These are phyloP conservation scores for Ovis canadensis DNA, from an alignment of 2,113 vertebrate species.

Conservation along the genomic window DNA sequence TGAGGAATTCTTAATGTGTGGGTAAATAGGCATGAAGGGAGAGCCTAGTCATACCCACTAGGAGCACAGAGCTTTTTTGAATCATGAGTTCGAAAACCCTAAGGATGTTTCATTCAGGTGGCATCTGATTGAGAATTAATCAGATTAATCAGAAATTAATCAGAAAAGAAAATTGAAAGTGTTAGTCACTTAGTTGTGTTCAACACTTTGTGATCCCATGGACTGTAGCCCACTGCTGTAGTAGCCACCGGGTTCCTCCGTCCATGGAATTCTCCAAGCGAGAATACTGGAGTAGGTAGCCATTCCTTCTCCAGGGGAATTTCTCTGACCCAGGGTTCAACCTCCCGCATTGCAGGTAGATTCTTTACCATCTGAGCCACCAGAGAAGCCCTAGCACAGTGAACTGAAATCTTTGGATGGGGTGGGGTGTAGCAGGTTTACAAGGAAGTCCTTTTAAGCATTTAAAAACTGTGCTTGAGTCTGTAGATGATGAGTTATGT, in stretches of 20 bases:
- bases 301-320: background rate
- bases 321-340: background rate
- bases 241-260: background rate
- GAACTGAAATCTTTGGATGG: background rate
- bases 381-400: background rate
- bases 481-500: background rate
- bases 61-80: background rate
- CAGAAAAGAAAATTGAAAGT: background rate
- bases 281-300: background rate
- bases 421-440: background rate
- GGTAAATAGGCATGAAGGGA: background rate
- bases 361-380: background rate
- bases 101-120: background rate
- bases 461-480: background rate
- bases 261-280: background rate
- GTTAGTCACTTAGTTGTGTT: background rate
- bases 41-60: background rate
- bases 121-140: background rate
- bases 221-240: background rate
- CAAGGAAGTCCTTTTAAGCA: background rate
- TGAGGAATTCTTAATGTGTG: background rate
- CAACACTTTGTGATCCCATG: background rate
- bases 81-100: background rate
- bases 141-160: too few species aligned
- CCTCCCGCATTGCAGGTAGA: fast-evolving